A percentile compares a stretch with the other conserved stretches of the same genome.
Evolutionary conservation across 2,888 invertebrate species (phyloP).

Genomic region (Ganaspis brasiliensis): DNA sequence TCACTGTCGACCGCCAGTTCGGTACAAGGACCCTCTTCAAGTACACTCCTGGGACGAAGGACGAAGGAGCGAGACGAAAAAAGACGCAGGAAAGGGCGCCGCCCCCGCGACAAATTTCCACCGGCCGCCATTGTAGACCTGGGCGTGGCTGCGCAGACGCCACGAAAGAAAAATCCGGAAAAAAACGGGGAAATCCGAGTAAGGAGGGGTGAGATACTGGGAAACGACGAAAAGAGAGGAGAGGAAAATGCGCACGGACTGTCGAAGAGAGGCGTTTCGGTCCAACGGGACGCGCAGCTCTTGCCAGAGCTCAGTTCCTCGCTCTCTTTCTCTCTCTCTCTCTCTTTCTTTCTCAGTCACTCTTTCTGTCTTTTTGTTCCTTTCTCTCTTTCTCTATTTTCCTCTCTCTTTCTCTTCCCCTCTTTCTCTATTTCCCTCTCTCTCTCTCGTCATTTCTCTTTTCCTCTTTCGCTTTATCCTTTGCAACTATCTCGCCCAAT

Average conservation of each 20-base stretch:
- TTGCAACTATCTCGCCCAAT: constrained; percentile 63
- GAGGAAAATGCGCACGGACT: constrained; percentile 60
- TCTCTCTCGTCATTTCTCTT: constrained; percentile 49
- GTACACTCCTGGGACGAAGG: constrained; percentile 75
- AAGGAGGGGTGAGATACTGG: constrained; percentile 55
- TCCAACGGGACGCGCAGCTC: constrained; percentile 44
- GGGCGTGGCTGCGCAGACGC: constrained; percentile 80
- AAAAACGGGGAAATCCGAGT: constrained; percentile 54
- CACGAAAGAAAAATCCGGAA: constrained; percentile 73
- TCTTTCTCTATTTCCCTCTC: too few relatives aligned
- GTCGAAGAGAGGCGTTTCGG: constrained; percentile 61
- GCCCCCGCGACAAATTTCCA: constrained; percentile 73
- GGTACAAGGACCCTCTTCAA: constrained; percentile 69
- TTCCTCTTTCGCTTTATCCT: constrained; percentile 53
- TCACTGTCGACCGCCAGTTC: constrained; percentile 9
- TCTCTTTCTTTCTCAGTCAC: constrained; percentile 48
- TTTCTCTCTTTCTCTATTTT: constrained; percentile 44
- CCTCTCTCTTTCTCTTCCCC: constrained; percentile 16
- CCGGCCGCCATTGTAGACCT: constrained; percentile 76
- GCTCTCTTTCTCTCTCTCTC: constrained; percentile 41
- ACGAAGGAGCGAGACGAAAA: constrained; percentile 38
- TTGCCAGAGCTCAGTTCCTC: constrained; percentile 2
- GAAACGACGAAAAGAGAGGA: constrained; percentile 51
- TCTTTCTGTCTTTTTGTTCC: constrained; percentile 52
- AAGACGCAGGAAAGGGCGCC: constrained; percentile 71